A percentile compares a stretch with the other conserved stretches of the same genome.
Evolutionary conservation across 2,888 invertebrate genomes (phyloP).

Genomic region (Pyralis farinalis): DNA sequence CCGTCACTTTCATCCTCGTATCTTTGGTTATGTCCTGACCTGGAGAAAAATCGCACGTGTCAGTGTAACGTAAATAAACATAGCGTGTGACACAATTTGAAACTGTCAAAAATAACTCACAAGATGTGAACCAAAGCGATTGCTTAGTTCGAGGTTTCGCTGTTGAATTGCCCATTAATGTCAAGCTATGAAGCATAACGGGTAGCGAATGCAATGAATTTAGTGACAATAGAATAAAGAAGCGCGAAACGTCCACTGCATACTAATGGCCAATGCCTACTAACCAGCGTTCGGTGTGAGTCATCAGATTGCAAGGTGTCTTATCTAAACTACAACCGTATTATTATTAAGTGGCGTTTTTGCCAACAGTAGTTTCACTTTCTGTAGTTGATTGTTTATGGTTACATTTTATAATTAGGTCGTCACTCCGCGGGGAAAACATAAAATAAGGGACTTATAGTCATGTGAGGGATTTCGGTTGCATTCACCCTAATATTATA

Average conservation of each 20-base stretch:
- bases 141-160: slow-evolving; percentile 46
- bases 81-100: slow-evolving; percentile 28
- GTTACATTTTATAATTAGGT: no score
- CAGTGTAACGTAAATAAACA: slow-evolving; percentile 46
- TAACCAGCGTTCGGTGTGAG: slow-evolving; percentile 51
- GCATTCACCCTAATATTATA: no score
- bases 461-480: no score
- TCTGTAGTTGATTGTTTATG: no score
- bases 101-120: slow-evolving; percentile 55
- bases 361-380: slow-evolving; percentile 23
- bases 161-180: slow-evolving; percentile 61
- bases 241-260: slow-evolving; percentile 48
- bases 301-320: slow-evolving; percentile 62
- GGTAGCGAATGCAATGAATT: slow-evolving; percentile 27
- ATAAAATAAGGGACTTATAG: no score
- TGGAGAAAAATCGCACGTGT: slow-evolving; percentile 51
- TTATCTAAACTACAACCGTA: slow-evolving; percentile 47
- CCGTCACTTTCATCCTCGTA: slow-evolving; percentile 73
- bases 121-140: slow-evolving; percentile 52
- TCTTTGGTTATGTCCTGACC: slow-evolving; percentile 78
- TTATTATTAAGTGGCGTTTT: not conserved
- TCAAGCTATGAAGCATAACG: slow-evolving; percentile 52
- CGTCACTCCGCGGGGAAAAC: no score
- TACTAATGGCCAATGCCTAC: slow-evolving; percentile 64
- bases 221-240: slow-evolving; percentile 32